Conservation (phyloP, 2,797 vertebrate genomes). For the Limosa lapponica region DNA sequence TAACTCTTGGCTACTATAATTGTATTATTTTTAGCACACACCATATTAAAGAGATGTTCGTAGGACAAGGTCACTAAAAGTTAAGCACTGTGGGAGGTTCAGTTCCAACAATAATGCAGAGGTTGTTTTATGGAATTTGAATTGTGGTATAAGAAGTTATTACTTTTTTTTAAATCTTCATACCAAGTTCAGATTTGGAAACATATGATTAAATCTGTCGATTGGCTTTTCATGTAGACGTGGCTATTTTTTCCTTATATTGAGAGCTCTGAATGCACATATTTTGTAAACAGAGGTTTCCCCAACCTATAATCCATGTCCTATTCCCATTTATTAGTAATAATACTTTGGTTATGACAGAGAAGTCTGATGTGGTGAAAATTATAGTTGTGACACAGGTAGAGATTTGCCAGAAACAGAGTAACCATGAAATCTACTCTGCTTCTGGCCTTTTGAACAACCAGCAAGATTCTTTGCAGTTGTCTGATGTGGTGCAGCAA, state of each 20-base stretch:
- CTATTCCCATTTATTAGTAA: slow-evolving; percentile 47
- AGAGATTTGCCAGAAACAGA: slow-evolving; percentile 50
- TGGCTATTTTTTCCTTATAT: slow-evolving; percentile 36
- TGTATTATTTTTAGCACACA: slow-evolving; percentile 57
- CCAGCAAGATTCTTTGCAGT: slow-evolving; percentile 1
- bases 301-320: slow-evolving; percentile 52
- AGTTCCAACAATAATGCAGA: slow-evolving; percentile 59
- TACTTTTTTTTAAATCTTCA: background rate
- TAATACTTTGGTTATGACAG: slow-evolving; percentile 44
- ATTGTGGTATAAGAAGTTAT: slow-evolving; percentile 36
- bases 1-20: slow-evolving; percentile 44
- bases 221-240: slow-evolving; percentile 52
- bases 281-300: slow-evolving; percentile 58
- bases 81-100: slow-evolving; percentile 67
- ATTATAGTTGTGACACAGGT: slow-evolving; percentile 42
- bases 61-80: slow-evolving; percentile 59
- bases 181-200: slow-evolving; percentile 38
- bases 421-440: slow-evolving; percentile 31
- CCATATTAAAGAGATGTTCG: slow-evolving; percentile 50
- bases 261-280: slow-evolving; percentile 26
- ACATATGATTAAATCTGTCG: slow-evolving; percentile 46
- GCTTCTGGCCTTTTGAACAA: slow-evolving; percentile 35
- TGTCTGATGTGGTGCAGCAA: slow-evolving; percentile 47
- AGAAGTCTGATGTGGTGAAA: slow-evolving; percentile 63
- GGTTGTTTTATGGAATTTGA: slow-evolving; percentile 46